Conservation (phyloP, 2,888 invertebrate species). For the Dolichopus griseipennis region DNA sequence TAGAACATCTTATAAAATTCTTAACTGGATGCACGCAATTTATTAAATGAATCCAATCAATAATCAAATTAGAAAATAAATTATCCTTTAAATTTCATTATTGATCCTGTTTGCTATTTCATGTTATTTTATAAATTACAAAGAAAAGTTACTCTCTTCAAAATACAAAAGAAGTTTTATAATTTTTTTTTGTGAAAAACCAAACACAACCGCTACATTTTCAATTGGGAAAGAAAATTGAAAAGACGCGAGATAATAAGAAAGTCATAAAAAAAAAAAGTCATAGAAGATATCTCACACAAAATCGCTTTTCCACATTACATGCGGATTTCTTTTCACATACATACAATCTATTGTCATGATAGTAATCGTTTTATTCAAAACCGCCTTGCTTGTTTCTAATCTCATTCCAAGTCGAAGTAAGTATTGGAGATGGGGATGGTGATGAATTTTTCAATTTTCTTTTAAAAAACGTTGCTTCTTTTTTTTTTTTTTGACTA, state of each 20-base stretch:
- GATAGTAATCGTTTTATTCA: neutral
- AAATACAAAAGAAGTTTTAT: too few species aligned
- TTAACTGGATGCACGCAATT: too few species aligned
- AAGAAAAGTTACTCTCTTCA: too few species aligned
- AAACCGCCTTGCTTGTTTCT: too few species aligned
- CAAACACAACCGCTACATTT: neutral
- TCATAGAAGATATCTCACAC: neutral
- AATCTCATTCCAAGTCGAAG: neutral
- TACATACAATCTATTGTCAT: neutral
- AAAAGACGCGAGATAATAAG: neutral
- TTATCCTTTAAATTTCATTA: slow-evolving; percentile 4
- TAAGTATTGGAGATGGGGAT: neutral
- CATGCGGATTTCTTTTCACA: neutral
- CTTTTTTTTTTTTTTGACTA: neutral
- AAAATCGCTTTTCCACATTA: neutral
- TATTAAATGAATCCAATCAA: neutral
- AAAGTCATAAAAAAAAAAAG: neutral
- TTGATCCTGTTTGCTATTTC: neutral
- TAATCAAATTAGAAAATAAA: neutral
- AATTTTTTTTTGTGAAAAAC: too few species aligned
- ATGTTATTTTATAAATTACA: too few species aligned
- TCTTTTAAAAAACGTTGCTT: neutral
- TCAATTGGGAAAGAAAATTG: neutral
- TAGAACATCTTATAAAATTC: too few species aligned
- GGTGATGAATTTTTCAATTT: too few species aligned